Evolutionary conservation across 2,113 vertebrate genomes (phyloP).

Genomic region (Pelodiscus sinensis): DNA sequence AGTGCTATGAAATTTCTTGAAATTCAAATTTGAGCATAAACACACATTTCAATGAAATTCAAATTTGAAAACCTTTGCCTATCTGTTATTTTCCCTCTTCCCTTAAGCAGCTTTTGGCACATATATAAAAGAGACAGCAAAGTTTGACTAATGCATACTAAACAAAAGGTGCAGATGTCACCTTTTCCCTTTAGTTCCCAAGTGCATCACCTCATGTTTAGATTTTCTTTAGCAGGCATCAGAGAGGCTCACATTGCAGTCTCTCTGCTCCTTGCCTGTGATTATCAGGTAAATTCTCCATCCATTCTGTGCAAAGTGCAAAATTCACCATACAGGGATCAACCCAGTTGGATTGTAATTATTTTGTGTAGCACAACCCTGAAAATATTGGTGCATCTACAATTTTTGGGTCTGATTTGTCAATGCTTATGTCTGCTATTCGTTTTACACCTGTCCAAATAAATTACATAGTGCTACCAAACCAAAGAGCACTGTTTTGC

Average conservation of each 20-base stretch:
- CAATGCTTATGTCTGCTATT: not conserved
- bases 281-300: not conserved
- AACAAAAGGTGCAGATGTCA: not conserved
- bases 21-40: not conserved
- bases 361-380: not conserved
- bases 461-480: not conserved
- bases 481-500: not conserved
- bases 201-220: not conserved
- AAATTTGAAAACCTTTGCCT: not conserved
- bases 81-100: not conserved
- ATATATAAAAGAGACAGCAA: not conserved
- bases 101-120: not conserved
- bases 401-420: not conserved
- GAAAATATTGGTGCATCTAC: not conserved
- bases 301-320: not conserved
- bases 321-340: not conserved
- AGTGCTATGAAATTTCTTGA: not conserved
- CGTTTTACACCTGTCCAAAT: not conserved
- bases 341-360: not conserved
- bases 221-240: not conserved
- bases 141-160: not conserved
- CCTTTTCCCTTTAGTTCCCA: not conserved
- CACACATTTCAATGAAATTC: not conserved
- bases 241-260: not conserved
- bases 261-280: not conserved